Evolutionary conservation across 1,140 invertebrate genomes (phyloP).

Genomic region (Planococcus citri): DNA sequence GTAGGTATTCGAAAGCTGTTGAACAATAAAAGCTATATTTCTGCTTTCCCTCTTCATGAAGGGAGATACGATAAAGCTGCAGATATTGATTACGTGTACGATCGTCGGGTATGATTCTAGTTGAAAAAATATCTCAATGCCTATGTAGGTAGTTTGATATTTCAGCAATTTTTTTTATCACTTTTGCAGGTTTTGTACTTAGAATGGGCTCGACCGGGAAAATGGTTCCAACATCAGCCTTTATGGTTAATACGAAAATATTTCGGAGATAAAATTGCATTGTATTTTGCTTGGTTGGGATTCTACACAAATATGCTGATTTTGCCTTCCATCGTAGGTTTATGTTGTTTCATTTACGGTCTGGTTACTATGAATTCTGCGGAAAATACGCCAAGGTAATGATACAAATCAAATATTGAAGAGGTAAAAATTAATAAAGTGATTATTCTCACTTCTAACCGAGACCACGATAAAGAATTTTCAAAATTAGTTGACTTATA

Average conservation of each 20-base stretch:
- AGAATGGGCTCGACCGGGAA: conserved; percentile 71
- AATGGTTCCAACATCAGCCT: conserved; percentile 74
- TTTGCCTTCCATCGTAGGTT: conserved; percentile 65
- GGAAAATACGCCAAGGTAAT: conserved; percentile 9
- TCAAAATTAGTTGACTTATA: no score
- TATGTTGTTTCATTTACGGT: conserved; percentile 72
- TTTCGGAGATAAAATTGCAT: conserved; percentile 81
- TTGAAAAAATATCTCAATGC: neutral
- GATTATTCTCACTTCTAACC: no score
- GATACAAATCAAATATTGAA: no score
- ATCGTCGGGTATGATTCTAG: conserved; percentile 47
- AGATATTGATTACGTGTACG: conserved; percentile 49
- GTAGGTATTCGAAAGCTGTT: conserved; percentile 76
- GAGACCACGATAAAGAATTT: no score
- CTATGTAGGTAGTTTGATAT: neutral
- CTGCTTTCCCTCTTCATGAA: conserved; percentile 86
- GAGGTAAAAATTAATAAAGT: no score
- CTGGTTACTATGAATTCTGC: conserved; percentile 45
- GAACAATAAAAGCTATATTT: conserved; percentile 70
- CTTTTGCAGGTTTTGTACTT: conserved; percentile 43
- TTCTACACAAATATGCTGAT: conserved; percentile 90
- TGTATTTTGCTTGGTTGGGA: conserved; percentile 95
- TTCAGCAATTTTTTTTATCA: neutral
- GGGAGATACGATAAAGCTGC: conserved; percentile 59
- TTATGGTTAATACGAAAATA: conserved; percentile 72